Base-by-base conservation (phyloP, 2,797 vertebrate genomes). In the Mallotus villosus region DNA sequence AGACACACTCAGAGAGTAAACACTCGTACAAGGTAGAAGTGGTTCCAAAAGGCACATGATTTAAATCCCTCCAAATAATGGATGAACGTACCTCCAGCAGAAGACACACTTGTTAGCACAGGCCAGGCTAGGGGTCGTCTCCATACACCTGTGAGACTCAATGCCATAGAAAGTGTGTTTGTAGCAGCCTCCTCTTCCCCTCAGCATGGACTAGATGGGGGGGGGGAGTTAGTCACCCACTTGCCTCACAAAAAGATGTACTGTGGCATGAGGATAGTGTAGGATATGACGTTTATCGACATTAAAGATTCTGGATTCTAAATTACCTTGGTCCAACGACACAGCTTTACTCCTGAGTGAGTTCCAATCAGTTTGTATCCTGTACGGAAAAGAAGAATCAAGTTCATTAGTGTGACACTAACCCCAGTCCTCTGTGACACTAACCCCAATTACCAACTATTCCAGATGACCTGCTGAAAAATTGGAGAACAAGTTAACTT, bases 81-180 rank as follows among this genome's bases (percentile, higher is more conserved):
- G 9, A 8, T 25, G 24, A 17, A 70, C 85, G 2, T 79, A 98
- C 97, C 97, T 96, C 97, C 97, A 99, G 84, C 97, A 99, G 88
- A 98, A 99, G 77, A 99, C 94, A 14, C 97, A 98, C 78, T 99
- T 99, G 88, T 98, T 98, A 1, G 97, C 95, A 22, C 97, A 98
- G 17, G 97, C 97, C 71, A 99, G 90, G 81, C 97, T 99, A 0
- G 96, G 97, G 0, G 97, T 98, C 11, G 96, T 93, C 89, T 99
- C 97, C 97, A 98, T 97, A 91, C 97, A 99, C 21, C 96, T 94
- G 75, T 98, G 97, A 68, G 96, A 98, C 88, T 98, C 95, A 0
- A 97, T 98, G 2, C 97, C 97, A 0, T 99, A 98, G 83, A 99
- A 99, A 0, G 95, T 96, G 87, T 98, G 97, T 68, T 99, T 99